These are phyloP conservation scores for Micoletzkya japonica DNA, from an alignment of 2,888 invertebrate species.

Conservation along the genomic window DNA sequence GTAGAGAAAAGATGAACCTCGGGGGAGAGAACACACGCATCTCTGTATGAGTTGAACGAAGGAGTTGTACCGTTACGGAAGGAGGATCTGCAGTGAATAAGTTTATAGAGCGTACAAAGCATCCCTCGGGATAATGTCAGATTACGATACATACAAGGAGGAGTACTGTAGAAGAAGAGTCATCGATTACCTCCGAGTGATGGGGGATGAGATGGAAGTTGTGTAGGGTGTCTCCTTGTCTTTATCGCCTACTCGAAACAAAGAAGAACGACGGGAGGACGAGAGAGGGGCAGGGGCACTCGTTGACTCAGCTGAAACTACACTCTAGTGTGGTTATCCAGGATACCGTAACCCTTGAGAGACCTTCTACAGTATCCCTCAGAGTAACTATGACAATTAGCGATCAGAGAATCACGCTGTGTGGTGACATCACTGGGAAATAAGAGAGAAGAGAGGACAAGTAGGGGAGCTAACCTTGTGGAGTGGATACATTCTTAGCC, in stretches of 20 bases:
- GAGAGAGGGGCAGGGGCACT: too few species aligned
- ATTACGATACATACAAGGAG: neutral
- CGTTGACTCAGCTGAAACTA: too few species aligned
- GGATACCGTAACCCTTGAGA: too few species aligned
- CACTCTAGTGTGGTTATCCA: too few species aligned
- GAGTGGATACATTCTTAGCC: neutral
- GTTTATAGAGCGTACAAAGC: neutral
- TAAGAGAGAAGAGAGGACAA: neutral
- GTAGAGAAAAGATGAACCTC: neutral
- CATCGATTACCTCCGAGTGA: neutral
- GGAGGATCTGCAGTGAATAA: neutral
- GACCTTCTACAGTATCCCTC: too few species aligned
- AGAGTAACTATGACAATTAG: too few species aligned
- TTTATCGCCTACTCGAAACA: neutral
- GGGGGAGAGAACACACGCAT: constrained; percentile 1
- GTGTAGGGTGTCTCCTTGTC: neutral
- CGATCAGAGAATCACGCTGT: too few species aligned
- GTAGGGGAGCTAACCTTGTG: neutral
- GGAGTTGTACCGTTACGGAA: neutral
- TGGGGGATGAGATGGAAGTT: neutral
- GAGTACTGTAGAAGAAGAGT: constrained; percentile 4
- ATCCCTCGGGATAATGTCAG: neutral
- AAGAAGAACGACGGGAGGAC: neutral
- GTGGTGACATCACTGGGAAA: too few species aligned
- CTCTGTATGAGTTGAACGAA: neutral